Percentiles rank a stretch among this genome's conserved stretches.
Conservation (phyloP, 2,113 vertebrate species). For the Charadrius vociferus region DNA sequence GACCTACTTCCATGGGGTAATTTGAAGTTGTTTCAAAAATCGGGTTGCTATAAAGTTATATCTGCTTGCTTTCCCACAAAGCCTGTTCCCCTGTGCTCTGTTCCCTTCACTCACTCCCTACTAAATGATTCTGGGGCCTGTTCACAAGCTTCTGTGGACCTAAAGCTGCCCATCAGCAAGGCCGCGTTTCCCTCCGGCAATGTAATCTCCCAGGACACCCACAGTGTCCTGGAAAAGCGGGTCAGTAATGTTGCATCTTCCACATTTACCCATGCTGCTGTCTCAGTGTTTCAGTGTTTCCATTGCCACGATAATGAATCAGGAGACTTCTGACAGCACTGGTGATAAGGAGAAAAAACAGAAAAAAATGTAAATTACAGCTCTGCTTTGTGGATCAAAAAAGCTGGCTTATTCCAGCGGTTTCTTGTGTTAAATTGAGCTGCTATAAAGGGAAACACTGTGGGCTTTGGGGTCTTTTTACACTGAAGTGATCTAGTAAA, state of each 20-base stretch:
- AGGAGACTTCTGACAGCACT: not conserved
- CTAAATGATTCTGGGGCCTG: not conserved
- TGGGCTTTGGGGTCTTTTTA: not conserved
- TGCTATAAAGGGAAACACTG: not conserved
- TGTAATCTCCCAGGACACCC: not conserved
- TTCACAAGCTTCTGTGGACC: not conserved
- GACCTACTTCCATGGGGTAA: not conserved
- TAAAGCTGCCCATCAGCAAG: not conserved
- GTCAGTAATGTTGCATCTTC: not conserved
- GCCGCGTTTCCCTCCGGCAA: not conserved
- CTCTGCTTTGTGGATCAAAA: not conserved
- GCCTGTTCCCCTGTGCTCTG: not conserved
- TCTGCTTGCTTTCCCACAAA: not conserved
- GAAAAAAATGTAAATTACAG: not conserved
- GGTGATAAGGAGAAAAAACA: conserved; percentile 13
- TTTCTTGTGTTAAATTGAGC: not conserved
- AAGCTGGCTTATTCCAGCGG: not conserved
- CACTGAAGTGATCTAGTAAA: not conserved
- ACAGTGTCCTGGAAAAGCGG: not conserved
- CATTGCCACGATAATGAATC: not conserved
- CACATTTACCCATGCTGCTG: not conserved
- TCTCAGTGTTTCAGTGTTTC: not conserved
- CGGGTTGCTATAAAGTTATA: not conserved
- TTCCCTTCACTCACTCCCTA: not conserved
- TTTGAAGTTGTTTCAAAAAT: not conserved